Conservation (phyloP, 1,140 invertebrate genomes). For the Neodiprion pinetum region DNA sequence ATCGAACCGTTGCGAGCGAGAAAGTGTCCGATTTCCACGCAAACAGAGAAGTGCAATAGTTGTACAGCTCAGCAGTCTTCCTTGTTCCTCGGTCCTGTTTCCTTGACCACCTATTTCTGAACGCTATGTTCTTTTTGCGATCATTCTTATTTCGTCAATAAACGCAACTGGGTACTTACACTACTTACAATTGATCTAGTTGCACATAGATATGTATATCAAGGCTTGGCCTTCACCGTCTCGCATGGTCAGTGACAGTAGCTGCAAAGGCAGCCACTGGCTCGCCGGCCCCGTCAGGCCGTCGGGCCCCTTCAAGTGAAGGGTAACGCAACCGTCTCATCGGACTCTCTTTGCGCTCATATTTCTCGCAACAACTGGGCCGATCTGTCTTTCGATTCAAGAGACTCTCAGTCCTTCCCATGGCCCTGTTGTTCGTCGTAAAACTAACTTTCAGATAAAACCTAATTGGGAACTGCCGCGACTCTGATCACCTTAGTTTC, state of each 20-base stretch:
- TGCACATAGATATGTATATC: neutral
- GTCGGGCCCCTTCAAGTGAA: slow-evolving; percentile 5
- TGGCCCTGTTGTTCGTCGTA: neutral
- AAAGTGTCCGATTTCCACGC: neutral
- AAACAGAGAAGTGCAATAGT: neutral
- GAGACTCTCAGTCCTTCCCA: neutral
- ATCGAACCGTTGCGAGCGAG: neutral
- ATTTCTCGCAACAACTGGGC: neutral
- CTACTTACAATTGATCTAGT: neutral
- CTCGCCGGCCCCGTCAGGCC: neutral
- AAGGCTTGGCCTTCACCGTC: neutral
- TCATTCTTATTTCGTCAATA: neutral
- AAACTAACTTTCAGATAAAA: neutral
- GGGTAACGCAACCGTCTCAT: neutral
- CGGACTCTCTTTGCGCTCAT: no score
- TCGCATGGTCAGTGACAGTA: slow-evolving; percentile 5
- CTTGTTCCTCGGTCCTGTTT: neutral
- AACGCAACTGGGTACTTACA: no score
- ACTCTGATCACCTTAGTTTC: neutral
- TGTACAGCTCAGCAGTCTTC: neutral
- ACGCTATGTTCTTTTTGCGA: neutral
- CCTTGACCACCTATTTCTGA: neutral
- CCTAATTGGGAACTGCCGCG: neutral
- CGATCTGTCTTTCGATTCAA: neutral
- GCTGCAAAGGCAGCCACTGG: neutral